Percentiles rank a stretch among this genome's conserved stretches.
Evolutionary conservation across 2,797 vertebrate genomes (phyloP).

Genomic region (Alectoris magna): DNA sequence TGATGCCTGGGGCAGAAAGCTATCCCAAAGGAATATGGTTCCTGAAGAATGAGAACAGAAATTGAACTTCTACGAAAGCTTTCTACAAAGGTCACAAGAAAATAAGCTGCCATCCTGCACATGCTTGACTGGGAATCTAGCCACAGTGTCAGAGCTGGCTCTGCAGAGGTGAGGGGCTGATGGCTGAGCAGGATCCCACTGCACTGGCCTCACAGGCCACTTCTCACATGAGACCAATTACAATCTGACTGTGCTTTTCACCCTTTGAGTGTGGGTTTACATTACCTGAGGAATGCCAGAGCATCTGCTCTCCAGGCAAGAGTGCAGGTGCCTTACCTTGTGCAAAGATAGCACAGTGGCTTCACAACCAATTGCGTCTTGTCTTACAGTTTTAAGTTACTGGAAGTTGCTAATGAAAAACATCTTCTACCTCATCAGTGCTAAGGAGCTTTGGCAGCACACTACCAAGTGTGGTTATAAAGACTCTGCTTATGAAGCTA

Average conservation of each 20-base stretch:
- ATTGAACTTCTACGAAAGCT: background rate
- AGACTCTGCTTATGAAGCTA: background rate
- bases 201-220: background rate
- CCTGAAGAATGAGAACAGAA: background rate
- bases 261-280: background rate
- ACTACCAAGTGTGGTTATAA: background rate
- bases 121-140: background rate
- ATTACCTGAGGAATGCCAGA: background rate
- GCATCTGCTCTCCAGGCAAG: background rate
- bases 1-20: background rate
- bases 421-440: background rate
- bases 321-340: background rate
- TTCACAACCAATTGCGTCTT: background rate
- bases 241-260: background rate
- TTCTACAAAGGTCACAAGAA: background rate
- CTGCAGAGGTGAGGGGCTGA: background rate
- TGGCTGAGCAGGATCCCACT: background rate
- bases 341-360: background rate
- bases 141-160: background rate
- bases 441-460: background rate
- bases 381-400: conserved; percentile 6
- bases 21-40: background rate
- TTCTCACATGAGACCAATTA: background rate
- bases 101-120: background rate
- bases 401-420: background rate